These are phyloP conservation scores for Herpetotheres cachinnans DNA, from an alignment of 2,113 vertebrate species.

Conservation along the genomic window DNA sequence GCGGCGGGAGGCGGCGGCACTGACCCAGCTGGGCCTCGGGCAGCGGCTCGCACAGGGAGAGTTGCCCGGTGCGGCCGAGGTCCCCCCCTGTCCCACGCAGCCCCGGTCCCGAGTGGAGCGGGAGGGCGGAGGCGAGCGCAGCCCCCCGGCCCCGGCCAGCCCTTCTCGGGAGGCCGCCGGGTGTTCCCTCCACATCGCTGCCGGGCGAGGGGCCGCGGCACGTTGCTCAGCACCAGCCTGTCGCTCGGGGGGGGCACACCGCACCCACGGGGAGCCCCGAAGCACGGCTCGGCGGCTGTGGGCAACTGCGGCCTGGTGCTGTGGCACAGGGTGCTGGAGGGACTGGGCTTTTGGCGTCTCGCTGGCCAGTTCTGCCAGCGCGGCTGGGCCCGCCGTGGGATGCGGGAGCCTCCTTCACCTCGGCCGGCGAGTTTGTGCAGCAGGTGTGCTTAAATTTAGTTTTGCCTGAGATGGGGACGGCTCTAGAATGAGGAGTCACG, in stretches of 20 bases:
- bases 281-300: too few relatives aligned
- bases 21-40: too few relatives aligned
- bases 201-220: background rate
- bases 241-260: too few relatives aligned
- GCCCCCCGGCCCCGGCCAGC: background rate
- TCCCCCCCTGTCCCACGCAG: too few relatives aligned
- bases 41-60: too few relatives aligned
- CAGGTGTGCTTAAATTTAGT: too few relatives aligned
- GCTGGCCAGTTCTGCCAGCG: rapidly evolving
- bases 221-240: background rate
- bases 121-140: background rate
- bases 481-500: rapidly evolving
- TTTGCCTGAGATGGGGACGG: rapidly evolving
- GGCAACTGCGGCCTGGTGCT: background rate
- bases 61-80: too few relatives aligned
- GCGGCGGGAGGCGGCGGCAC: background rate
- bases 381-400: rapidly evolving
- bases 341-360: rapidly evolving
- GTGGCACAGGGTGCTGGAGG: too few relatives aligned
- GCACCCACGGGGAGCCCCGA: too few relatives aligned
- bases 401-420: background rate
- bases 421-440: rapidly evolving
- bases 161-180: background rate
- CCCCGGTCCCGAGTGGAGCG: background rate
- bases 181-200: too few relatives aligned